Evolutionary conservation across 2,888 invertebrate genomes (phyloP).

Genomic region (Neelides folsomi): DNA sequence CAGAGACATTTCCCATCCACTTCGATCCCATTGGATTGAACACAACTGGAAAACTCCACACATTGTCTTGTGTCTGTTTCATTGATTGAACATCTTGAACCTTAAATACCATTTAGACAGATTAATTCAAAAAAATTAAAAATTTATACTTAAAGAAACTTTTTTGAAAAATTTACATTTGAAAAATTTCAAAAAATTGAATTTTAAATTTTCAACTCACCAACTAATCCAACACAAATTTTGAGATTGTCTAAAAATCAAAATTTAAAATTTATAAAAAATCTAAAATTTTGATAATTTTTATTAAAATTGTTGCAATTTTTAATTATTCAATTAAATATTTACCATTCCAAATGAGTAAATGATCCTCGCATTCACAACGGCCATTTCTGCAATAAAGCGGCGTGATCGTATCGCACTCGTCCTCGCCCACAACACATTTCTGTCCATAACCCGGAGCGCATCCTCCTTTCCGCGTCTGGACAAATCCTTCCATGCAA

Average conservation of each 20-base stretch:
- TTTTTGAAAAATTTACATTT: too few species aligned
- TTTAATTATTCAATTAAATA: too few species aligned
- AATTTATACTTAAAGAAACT: too few species aligned
- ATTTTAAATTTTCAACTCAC: too few species aligned
- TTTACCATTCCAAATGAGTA: background rate
- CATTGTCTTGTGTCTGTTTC: slow-evolving; percentile 15
- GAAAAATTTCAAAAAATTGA: too few species aligned
- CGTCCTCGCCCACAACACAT: slow-evolving; percentile 14
- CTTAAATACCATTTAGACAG: slow-evolving; percentile 5
- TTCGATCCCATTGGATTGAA: slow-evolving; percentile 14
- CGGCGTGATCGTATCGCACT: slow-evolving; percentile 19
- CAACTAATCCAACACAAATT: slow-evolving; percentile 6
- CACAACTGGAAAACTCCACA: slow-evolving; percentile 29
- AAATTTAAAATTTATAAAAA: too few species aligned
- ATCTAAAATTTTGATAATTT: too few species aligned
- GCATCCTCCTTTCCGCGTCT: slow-evolving; percentile 13
- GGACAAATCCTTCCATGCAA: slow-evolving; percentile 17
- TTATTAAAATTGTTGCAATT: too few species aligned
- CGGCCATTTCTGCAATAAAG: slow-evolving; percentile 21
- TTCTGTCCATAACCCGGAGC: slow-evolving; percentile 11
- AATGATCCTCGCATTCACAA: slow-evolving; percentile 16
- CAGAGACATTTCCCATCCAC: slow-evolving; percentile 29
- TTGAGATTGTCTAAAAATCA: slow-evolving; percentile 8
- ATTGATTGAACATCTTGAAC: slow-evolving; percentile 15
- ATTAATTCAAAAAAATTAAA: too few species aligned